Conservation (phyloP, 2,797 vertebrate genomes). For the Chelon labrosus region DNA sequence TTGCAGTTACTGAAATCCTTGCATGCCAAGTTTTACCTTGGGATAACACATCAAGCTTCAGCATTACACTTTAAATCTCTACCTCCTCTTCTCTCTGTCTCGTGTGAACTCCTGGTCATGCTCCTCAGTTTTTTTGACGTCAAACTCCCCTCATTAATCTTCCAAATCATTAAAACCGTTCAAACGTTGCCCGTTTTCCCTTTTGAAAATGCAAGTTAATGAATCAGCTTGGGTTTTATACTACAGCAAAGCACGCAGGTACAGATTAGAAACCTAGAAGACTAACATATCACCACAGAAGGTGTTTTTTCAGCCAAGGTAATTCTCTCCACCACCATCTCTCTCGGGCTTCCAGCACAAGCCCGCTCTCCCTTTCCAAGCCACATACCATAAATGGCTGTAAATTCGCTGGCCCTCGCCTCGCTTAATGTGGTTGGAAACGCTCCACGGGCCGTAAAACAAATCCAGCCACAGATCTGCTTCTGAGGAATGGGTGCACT, state of each 20-base stretch:
- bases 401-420: constrained; percentile 43
- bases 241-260: background rate
- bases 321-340: constrained; percentile 34
- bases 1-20: constrained; percentile 14
- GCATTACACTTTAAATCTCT: background rate
- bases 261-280: constrained; percentile 21
- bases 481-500: constrained; percentile 43
- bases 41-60: constrained; percentile 14
- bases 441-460: constrained; percentile 59
- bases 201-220: background rate
- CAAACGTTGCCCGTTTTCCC: background rate
- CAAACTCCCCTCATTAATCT: background rate
- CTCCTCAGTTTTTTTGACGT: background rate
- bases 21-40: background rate
- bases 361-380: constrained; percentile 31
- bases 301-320: constrained; percentile 15
- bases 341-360: constrained; percentile 12
- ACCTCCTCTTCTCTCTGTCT: background rate
- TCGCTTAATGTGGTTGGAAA: constrained; percentile 65
- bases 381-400: constrained; percentile 75
- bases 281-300: constrained; percentile 14
- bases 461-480: constrained; percentile 59
- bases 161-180: background rate
- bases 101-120: background rate
- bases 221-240: constrained; percentile 7